phyloP scores from a whole-genome alignment of 2,888 invertebrate species.

The Theretra japonica region DNA sequence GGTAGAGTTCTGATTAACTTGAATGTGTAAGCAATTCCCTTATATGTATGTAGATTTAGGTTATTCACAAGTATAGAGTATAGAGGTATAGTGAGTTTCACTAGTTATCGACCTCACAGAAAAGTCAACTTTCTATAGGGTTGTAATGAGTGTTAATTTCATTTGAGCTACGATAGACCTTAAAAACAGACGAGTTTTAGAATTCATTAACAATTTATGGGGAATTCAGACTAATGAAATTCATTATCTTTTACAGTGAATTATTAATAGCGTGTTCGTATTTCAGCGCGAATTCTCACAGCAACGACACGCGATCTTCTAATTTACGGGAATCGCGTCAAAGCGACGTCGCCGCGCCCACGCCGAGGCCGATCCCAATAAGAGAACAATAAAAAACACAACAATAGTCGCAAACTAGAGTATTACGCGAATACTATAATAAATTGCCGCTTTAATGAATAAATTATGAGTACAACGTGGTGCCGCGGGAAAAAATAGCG shows the following conservation, averaged over 20 bases:
- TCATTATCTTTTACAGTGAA: slow-evolving; percentile 7
- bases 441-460: slow-evolving; percentile 79
- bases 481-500: slow-evolving; percentile 79
- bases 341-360: slow-evolving; percentile 52
- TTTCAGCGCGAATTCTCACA: slow-evolving; percentile 59
- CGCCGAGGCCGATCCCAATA: slow-evolving; percentile 42
- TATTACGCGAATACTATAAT: slow-evolving; percentile 63
- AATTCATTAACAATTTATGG: background rate
- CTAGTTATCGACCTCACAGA: too few relatives aligned
- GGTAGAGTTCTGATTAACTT: too few relatives aligned
- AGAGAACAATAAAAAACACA: slow-evolving; percentile 62
- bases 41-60: too few relatives aligned
- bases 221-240: background rate
- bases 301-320: slow-evolving; percentile 62
- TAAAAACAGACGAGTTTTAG: too few relatives aligned
- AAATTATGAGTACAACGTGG: slow-evolving; percentile 75
- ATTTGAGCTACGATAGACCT: too few relatives aligned
- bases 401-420: slow-evolving; percentile 72
- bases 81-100: too few relatives aligned
- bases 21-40: too few relatives aligned
- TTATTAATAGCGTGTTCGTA: slow-evolving; percentile 28
- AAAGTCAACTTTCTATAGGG: too few relatives aligned
- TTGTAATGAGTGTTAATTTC: too few relatives aligned
- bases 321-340: slow-evolving; percentile 55
- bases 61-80: too few relatives aligned